Evolutionary conservation across 2,113 vertebrate species (phyloP).

Genomic region (Plecturocebus donacophilus): DNA sequence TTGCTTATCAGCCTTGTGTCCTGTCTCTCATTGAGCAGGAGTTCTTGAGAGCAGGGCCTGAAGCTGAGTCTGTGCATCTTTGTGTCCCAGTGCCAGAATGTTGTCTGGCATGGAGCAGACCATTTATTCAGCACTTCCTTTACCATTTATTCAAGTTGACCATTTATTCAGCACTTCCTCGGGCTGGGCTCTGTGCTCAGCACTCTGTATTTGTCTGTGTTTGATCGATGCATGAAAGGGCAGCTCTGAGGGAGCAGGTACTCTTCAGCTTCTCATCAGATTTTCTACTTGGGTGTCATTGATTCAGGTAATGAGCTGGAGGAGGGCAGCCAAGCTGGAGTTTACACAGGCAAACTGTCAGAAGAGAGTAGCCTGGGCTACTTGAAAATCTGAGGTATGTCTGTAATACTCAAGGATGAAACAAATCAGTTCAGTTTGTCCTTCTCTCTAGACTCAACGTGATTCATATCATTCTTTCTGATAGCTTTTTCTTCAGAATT

Average conservation of each 20-base stretch:
- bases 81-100: neutral
- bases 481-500: constrained; percentile 5
- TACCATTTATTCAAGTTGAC: too few species aligned
- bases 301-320: constrained; percentile 62
- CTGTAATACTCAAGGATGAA: neutral
- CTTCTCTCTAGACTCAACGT: neutral
- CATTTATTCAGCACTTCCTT: neutral
- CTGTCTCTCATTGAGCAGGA: neutral
- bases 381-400: constrained; percentile 61
- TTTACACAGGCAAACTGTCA: neutral
- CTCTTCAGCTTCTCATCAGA: neutral
- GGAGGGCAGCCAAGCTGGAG: constrained; percentile 55
- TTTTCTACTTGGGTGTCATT: constrained; percentile 36
- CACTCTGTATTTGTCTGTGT: neutral
- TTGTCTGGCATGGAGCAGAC: too few species aligned
- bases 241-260: neutral
- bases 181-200: neutral
- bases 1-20: neutral
- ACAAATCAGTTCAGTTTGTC: neutral
- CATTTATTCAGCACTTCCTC: neutral
- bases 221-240: neutral
- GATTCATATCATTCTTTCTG: neutral
- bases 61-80: neutral
- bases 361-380: constrained; percentile 36
- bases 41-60: neutral